Evolutionary conservation across 2,113 vertebrate species (phyloP).

Genomic region (Platanista minor): DNA sequence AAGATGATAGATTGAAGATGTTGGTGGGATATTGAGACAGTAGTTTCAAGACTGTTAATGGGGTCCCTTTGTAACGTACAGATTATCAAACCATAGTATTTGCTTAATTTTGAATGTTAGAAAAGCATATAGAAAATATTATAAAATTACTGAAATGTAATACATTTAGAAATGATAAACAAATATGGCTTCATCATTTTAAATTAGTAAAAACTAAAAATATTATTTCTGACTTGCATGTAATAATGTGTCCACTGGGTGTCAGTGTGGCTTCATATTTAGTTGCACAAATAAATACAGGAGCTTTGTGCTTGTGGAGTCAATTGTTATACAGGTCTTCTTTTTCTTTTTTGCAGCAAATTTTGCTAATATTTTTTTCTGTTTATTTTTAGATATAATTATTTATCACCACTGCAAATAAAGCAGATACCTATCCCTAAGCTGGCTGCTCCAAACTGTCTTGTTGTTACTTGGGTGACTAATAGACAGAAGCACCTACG

Average conservation of each 20-base stretch:
- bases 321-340: neutral
- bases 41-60: neutral
- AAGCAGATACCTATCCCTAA: conserved; percentile 87
- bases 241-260: conserved; percentile 75
- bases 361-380: conserved; percentile 21
- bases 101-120: neutral
- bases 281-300: neutral
- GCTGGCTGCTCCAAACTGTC: conserved; percentile 86
- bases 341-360: conserved; percentile 20
- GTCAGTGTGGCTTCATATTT: conserved; percentile 75
- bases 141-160: neutral
- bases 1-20: neutral
- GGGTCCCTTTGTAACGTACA: neutral
- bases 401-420: conserved; percentile 88
- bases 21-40: neutral
- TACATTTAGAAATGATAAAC: conserved; percentile 18
- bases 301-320: neutral
- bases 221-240: neutral
- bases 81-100: neutral
- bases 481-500: conserved; percentile 91
- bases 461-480: conserved; percentile 95
- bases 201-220: neutral
- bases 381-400: conserved; percentile 83
- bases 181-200: neutral
- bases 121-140: neutral